Percentiles rank a stretch among this genome's conserved stretches.
These are phyloP conservation scores for Acleris cristana DNA, from an alignment of 2,888 invertebrate genomes.

Conservation along the genomic window DNA sequence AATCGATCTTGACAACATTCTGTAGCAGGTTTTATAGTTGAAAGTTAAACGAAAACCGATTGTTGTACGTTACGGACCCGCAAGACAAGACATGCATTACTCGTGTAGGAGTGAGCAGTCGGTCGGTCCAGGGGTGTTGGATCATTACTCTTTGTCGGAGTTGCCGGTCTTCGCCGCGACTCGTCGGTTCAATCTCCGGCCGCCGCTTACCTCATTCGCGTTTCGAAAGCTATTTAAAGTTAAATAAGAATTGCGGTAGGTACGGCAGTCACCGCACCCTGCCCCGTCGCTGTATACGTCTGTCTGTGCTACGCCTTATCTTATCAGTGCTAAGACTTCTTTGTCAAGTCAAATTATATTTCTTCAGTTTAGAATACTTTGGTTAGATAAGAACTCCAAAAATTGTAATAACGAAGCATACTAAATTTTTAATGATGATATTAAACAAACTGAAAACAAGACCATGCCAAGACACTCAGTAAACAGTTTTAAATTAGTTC, in stretches of 20 bases:
- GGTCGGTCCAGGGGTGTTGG: slow-evolving; percentile 46
- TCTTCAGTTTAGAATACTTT: no score
- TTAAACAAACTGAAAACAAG: no score
- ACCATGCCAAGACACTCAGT: no score
- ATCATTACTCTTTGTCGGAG: slow-evolving; percentile 71
- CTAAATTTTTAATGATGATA: no score
- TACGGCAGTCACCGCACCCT: slow-evolving; percentile 19
- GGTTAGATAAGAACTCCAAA: no score
- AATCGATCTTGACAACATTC: background rate
- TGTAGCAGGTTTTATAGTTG: no score
- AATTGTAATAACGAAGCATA: no score
- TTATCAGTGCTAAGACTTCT: no score
- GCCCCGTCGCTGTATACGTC: slow-evolving; percentile 15
- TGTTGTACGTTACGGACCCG: background rate
- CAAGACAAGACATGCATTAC: slow-evolving; percentile 12
- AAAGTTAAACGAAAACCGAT: slow-evolving; percentile 1
- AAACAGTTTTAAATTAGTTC: no score
- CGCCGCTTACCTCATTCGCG: slow-evolving; percentile 53
- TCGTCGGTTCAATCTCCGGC: slow-evolving; percentile 61
- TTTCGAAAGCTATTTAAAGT: slow-evolving; percentile 62
- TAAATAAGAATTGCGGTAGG: slow-evolving; percentile 55
- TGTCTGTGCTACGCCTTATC: no score
- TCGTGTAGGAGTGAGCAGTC: background rate
- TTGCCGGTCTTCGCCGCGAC: slow-evolving; percentile 54
- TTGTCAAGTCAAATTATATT: no score